A percentile compares a stretch with the other conserved stretches of the same genome.
phyloP scores from a whole-genome alignment of 2,113 vertebrate species.

The Dissostichus mawsoni region DNA sequence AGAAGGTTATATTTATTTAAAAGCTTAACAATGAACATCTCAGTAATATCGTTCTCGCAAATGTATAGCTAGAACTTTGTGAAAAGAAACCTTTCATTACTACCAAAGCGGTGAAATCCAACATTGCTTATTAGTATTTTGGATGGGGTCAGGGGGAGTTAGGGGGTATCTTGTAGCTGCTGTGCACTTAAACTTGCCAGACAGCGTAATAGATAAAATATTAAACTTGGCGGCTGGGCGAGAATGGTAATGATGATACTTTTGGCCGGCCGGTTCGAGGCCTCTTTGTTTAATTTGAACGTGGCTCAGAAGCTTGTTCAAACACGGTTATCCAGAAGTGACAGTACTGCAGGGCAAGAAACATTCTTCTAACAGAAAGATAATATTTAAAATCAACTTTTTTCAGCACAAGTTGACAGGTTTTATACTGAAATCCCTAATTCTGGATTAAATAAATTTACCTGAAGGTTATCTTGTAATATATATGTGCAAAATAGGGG shows the following conservation, averaged over 20 bases:
- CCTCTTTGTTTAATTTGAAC: constrained; percentile 77
- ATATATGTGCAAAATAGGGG: constrained; percentile 5
- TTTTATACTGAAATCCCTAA: constrained; percentile 27
- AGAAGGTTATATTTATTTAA: constrained; percentile 49
- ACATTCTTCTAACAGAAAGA: constrained; percentile 47
- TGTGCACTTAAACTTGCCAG: constrained; percentile 72
- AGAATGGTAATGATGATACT: constrained; percentile 78
- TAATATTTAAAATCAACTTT: constrained; percentile 57
- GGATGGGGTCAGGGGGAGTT: constrained; percentile 54
- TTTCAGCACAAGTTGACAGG: constrained; percentile 16
- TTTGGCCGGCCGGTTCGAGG: constrained; percentile 64
- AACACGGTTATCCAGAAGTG: constrained; percentile 55
- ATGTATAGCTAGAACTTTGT: constrained; percentile 23
- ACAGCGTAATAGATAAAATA: constrained; percentile 74
- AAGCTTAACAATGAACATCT: constrained; percentile 46
- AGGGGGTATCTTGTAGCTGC: constrained; percentile 58
- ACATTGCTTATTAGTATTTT: constrained; percentile 59
- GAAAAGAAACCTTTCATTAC: constrained; percentile 56
- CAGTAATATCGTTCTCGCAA: constrained; percentile 22
- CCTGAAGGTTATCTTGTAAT: constrained; percentile 23
- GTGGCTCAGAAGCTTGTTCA: constrained; percentile 63
- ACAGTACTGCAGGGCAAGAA: constrained; percentile 42
- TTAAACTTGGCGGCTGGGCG: constrained; percentile 64
- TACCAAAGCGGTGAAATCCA: constrained; percentile 46
- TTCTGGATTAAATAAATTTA: constrained; percentile 2